Conservation (phyloP, 2,888 invertebrate species). For the Amblyjoppa proteus region DNA sequence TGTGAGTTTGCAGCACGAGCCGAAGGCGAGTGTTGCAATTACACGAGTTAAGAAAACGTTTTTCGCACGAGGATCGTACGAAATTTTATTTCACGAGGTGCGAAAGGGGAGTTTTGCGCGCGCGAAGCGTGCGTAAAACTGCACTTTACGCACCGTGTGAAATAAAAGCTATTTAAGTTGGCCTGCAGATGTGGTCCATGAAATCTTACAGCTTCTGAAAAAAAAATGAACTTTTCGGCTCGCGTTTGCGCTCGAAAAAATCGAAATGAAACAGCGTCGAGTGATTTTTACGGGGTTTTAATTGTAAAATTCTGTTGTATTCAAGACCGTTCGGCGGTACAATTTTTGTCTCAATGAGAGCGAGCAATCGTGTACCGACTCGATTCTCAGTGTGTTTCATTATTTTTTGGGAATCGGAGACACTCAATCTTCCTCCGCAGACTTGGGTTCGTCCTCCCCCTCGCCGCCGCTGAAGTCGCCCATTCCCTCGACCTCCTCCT, state of each 20-base stretch:
- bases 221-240: neutral
- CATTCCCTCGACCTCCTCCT: conserved; percentile 90
- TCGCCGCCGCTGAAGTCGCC: conserved; percentile 85
- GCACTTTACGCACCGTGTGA: too few relatives aligned
- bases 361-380: conserved; percentile 42
- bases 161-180: neutral
- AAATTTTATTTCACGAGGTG: too few relatives aligned
- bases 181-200: neutral
- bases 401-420: conserved; percentile 10
- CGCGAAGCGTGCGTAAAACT: too few relatives aligned
- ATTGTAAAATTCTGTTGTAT: conserved; percentile 72
- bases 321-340: conserved; percentile 51
- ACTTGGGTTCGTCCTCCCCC: conserved; percentile 83
- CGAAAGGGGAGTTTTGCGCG: too few relatives aligned
- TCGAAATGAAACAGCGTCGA: conserved; percentile 30
- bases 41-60: too few relatives aligned
- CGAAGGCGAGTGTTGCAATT: too few relatives aligned
- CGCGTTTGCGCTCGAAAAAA: neutral
- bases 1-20: too few relatives aligned
- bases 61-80: too few relatives aligned
- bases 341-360: conserved; percentile 31
- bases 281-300: conserved; percentile 61
- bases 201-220: neutral
- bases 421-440: conserved; percentile 79
- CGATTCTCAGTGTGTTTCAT: conserved; percentile 48